Conservation (phyloP, 2,888 invertebrate species). For the Epinotia demarniana region DNA sequence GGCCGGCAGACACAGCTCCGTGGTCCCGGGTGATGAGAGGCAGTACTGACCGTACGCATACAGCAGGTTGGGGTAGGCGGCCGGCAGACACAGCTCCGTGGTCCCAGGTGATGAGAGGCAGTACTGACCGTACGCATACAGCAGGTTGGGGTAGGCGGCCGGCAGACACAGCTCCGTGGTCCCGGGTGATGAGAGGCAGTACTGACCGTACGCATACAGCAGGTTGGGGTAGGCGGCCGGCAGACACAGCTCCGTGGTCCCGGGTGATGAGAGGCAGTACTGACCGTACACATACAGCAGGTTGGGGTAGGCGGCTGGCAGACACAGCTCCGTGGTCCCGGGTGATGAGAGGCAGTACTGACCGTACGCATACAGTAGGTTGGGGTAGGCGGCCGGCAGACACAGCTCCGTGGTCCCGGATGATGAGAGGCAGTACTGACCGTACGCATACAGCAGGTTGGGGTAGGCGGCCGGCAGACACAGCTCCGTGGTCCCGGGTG, state of each 20-base stretch:
- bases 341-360: conserved; percentile 31
- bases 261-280: conserved; percentile 22
- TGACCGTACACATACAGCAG: conserved; percentile 63
- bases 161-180: too few species aligned
- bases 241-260: too few species aligned
- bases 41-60: conserved; percentile 58
- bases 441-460: conserved; percentile 61
- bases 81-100: too few species aligned
- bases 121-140: conserved; percentile 61
- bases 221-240: conserved; percentile 66
- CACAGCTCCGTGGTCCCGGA: too few species aligned
- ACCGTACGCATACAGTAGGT: conserved; percentile 63
- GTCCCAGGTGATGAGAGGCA: conserved; percentile 33
- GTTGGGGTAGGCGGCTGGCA: conserved; percentile 65
- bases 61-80: conserved; percentile 65
- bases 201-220: conserved; percentile 61
- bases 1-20: conserved; percentile 60
- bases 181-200: conserved; percentile 12
- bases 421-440: conserved; percentile 48
- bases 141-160: conserved; percentile 65
- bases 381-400: conserved; percentile 64
- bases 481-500: too few species aligned
- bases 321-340: too few species aligned
- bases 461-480: conserved; percentile 64
- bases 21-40: conserved; percentile 37